Evolutionary conservation across 2,113 vertebrate species (phyloP), one percentile per base, ranked within the genome.

Genomic region (Nothoprocta pentlandii): DNA sequence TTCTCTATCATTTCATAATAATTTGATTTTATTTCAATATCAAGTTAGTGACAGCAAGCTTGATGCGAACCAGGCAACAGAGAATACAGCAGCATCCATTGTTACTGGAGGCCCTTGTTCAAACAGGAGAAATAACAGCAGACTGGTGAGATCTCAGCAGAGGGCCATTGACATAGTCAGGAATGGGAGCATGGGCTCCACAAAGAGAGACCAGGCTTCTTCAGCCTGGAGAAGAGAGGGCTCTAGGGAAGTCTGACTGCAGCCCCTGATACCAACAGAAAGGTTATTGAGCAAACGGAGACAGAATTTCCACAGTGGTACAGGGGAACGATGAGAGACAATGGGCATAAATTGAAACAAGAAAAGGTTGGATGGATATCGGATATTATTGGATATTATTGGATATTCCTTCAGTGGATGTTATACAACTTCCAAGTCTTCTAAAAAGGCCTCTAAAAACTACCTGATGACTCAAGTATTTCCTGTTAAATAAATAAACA

Each of bases 71-170:
- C 11, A 66, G 25, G 19, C 6, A 73, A 30, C 10, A 74, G 12
- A 14, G 14, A 83, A 51, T 30, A 3, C 19, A 87, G 36, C 4
- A 53, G 3, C 2, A 21, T 25, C 5, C 8, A 71, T 61, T 6
- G 2, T 8, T 7, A 44, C 1, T 44, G 17, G 9, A 2, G 2
- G 2, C 9, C 2, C 3, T 2, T 4, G 6, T 41, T 12, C 2
- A 69, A 2, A 15, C 1, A 69, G 2, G 12, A 42, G 75, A 59
- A 13, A n/a, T 8, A 30, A 5, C 26, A 6, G 30, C 64, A 47
- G 59, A 32, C 10, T 49, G 15, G 9, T 12, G 10, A 53, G 6
- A 32, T 1, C 26, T 83, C 14, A n/a, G 16, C 54, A 14, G 13
- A 83, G 5, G 9, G 4, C 13, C 62, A 64, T 47, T 7, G 67